These are phyloP conservation scores for Gadus chalcogrammus DNA, from an alignment of 2,113 vertebrate species.

Conservation along the genomic window DNA sequence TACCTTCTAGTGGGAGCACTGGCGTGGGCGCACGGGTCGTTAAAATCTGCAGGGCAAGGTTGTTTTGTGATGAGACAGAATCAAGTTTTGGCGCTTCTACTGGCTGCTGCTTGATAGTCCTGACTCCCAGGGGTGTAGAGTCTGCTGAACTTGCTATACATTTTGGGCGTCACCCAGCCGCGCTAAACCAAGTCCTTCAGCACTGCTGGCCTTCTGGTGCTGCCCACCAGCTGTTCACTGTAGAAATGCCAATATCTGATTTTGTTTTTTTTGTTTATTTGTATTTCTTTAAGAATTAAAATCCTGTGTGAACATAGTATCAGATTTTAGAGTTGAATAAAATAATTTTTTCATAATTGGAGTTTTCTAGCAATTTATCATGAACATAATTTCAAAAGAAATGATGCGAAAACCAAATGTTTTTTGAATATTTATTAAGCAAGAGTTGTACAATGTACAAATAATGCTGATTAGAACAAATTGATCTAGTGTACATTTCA, in stretches of 20 bases:
- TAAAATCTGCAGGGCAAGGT: slow-evolving; percentile 18
- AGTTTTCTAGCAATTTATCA: too few species aligned
- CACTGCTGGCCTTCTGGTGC: slow-evolving; percentile 75
- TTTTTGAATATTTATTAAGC: slow-evolving; percentile 5
- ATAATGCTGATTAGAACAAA: background rate
- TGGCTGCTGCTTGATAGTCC: slow-evolving; percentile 52
- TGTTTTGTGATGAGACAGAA: slow-evolving; percentile 32
- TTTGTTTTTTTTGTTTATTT: slow-evolving; percentile 60
- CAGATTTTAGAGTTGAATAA: slow-evolving; percentile 69
- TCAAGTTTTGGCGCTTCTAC: slow-evolving; percentile 46
- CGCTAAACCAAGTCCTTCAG: slow-evolving; percentile 41
- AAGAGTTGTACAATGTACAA: slow-evolving; percentile 14
- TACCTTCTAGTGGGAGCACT: background rate
- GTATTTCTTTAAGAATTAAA: slow-evolving; percentile 65
- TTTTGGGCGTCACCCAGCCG: slow-evolving; percentile 31
- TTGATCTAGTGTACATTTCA: too few species aligned
- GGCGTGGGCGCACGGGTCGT: background rate
- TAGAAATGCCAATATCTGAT: slow-evolving; percentile 93
- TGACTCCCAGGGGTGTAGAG: slow-evolving; percentile 43
- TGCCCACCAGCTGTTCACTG: slow-evolving; percentile 92
- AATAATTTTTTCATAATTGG: slow-evolving; percentile 60
- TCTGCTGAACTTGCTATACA: slow-evolving; percentile 24
- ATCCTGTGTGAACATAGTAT: slow-evolving; percentile 64
- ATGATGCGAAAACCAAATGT: too few species aligned
- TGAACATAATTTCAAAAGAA: background rate